Evolutionary conservation across 2,113 vertebrate species (phyloP), one percentile per base, ranked within the genome.

Genomic region (Rhegmatorhina hoffmannsi): DNA sequence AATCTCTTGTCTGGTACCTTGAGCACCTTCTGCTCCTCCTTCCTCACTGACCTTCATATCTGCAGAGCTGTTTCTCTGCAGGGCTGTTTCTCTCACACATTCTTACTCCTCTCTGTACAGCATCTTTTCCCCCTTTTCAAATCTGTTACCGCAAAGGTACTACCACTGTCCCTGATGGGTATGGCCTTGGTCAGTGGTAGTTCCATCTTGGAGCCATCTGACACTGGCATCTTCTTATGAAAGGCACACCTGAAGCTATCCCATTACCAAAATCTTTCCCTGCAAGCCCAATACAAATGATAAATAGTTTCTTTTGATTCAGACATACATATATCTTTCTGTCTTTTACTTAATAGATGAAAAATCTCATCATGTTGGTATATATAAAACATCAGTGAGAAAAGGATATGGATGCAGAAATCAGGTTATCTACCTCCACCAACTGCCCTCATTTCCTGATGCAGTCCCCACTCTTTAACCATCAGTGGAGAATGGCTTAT

Each of bases 291-390:
- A 13, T 62, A 31, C 4, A 31, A 6, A 21, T 40, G 31, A 6
- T 24, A 90, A 33, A 53, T 43, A 47, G 29, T 89, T 68, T 52
- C 11, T 26, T 74, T 72, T 66, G 38, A 31, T 19, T 49, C 7
- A 82, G 23, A 25, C 5, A 17, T 53, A 43, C 40, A 43, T 43
- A 43, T 43, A 15, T 16, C 7, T 59, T 58, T 63, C 33, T 43
- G 20, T 47, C 34, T 89, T 70, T 90, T 53, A 70, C 6, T 72
- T 26, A 59, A 26, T 49, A 44, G 20, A 72, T 44, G 9, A 18
- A 49, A 29, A 38, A 0, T 1, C 2, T 7, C 18, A 40, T 3
- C 23, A 40, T 36, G 5, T 17, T 36, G 2, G 34, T 15, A 40
- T 11, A 9, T 24, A 10, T 31, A 38, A 69, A 52, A 15, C 5